A percentile compares a stretch with the other conserved stretches of the same genome.
Conservation (phyloP, 2,113 vertebrate species). For the Sitta europaea region DNA sequence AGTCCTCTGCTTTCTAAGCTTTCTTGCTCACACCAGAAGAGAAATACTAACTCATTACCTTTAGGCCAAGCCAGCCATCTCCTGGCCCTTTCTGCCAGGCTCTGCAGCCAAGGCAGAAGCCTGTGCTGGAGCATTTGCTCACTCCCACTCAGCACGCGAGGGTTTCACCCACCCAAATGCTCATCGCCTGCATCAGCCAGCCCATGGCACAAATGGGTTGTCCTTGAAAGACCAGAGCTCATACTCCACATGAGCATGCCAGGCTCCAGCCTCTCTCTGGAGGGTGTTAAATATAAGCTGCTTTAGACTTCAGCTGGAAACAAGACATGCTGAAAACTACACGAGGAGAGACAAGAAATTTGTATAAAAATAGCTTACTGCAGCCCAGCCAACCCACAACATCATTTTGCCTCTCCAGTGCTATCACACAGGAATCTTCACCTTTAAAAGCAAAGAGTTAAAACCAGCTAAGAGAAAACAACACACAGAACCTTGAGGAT, state of each 20-base stretch:
- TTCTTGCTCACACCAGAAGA: background rate
- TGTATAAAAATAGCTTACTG: background rate
- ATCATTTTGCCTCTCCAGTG: background rate
- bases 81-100: background rate
- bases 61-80: background rate
- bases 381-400: background rate
- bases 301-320: background rate
- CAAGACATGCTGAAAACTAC: background rate
- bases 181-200: fast-evolving
- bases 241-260: background rate
- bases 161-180: background rate
- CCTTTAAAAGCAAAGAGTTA: background rate
- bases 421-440: background rate
- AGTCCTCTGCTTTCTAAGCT: background rate
- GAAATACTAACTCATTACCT: background rate
- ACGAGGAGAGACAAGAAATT: background rate
- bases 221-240: background rate
- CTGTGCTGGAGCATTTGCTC: background rate
- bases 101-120: background rate
- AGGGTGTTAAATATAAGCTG: background rate
- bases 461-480: background rate
- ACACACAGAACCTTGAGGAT: background rate
- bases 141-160: fast-evolving
- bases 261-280: background rate
- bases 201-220: background rate